A percentile compares a stretch with the other conserved stretches of the same genome.
Evolutionary conservation across 2,797 vertebrate genomes (phyloP).

Genomic region (Cossypha dichroa): DNA sequence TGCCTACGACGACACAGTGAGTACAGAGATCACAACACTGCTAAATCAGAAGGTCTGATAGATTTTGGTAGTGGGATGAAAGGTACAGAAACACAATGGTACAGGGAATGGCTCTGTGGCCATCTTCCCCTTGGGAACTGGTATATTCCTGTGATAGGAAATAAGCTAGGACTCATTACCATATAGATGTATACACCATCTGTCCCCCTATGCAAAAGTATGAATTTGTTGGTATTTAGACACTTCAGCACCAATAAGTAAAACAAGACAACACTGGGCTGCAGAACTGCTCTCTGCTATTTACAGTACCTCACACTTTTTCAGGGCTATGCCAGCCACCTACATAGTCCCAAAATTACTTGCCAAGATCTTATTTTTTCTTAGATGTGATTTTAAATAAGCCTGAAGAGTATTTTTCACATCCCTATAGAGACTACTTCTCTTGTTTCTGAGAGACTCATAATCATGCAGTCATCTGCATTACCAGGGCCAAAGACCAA

Average conservation of each 20-base stretch:
- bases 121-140: background rate
- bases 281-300: background rate
- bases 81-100: background rate
- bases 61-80: background rate
- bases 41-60: rapidly evolving
- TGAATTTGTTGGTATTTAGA: background rate
- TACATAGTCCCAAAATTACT: background rate
- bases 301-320: background rate
- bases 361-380: background rate
- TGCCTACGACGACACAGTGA: rapidly evolving
- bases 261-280: background rate
- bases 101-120: background rate
- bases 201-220: background rate
- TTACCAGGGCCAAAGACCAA: background rate
- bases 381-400: background rate
- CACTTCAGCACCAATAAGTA: background rate
- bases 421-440: background rate
- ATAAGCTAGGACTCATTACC: background rate
- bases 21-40: background rate
- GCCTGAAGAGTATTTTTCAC: background rate
- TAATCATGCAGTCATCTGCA: background rate
- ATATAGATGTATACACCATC: background rate
- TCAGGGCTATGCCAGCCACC: background rate
- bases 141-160: background rate
- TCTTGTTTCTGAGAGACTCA: background rate